These are phyloP conservation scores for Platycercus adscitus DNA, from an alignment of 2,113 vertebrate species.

Conservation along the genomic window DNA sequence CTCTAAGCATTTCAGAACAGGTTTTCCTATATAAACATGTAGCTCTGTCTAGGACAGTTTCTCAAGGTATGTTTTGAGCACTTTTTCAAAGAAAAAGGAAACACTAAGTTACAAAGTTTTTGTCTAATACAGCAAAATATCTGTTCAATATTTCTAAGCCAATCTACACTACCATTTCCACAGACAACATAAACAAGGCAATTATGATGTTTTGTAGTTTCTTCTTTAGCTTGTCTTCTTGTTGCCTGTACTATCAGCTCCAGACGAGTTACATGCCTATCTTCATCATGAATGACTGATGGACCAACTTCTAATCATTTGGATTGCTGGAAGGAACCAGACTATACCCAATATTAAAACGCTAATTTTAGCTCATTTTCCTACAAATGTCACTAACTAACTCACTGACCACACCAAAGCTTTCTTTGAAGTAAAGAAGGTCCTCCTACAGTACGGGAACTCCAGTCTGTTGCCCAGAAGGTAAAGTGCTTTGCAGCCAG, in stretches of 20 bases:
- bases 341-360: background rate
- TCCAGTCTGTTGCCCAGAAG: background rate
- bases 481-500: background rate
- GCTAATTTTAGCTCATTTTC: background rate
- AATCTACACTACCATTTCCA: background rate
- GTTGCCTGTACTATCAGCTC: background rate
- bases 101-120: background rate
- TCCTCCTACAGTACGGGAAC: background rate
- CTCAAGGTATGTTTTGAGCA: fast-evolving
- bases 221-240: background rate
- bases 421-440: background rate
- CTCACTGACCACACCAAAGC: background rate
- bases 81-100: background rate
- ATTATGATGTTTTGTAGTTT: background rate
- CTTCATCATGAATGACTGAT: background rate
- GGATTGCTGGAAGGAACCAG: background rate
- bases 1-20: background rate
- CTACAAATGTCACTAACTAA: background rate
- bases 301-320: background rate
- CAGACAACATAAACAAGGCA: background rate
- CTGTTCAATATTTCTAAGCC: background rate
- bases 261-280: background rate
- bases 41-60: background rate
- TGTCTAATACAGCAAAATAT: background rate
- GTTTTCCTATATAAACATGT: background rate